Evolutionary conservation across 2,797 vertebrate species (phyloP), one percentile per base, ranked within the genome.

Genomic region (Arctocebus calabarensis): DNA sequence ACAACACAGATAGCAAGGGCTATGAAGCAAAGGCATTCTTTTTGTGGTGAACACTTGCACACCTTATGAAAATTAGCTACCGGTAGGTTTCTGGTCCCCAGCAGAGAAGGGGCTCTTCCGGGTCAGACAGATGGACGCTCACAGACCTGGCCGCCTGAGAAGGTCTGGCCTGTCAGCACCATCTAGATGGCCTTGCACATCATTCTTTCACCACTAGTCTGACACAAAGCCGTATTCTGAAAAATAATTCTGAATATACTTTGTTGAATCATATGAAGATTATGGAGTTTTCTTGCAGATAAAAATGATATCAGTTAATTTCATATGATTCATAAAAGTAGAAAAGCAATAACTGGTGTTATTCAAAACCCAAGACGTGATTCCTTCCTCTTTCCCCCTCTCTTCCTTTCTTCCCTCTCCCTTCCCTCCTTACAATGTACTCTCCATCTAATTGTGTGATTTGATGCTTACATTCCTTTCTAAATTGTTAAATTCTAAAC

Each of bases 231-330:
- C 37, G 68, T 43, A 27, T 48, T 17, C n/a, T 81, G 45, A 74
- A 95, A 87, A 81, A 32, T 32, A 78, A 48, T 66, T 85, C 78
- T 55, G 20, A 66, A 86, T 22, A 37, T 68, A 43, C 0, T 93
- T 81, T 5, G 17, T 66, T 37, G 45, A 88, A 62, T n/a, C 17
- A 29, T 27, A 78, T 23, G 16, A 78, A 93, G 94, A 34, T 19
- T 70, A 10, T 17, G 1, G 4, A 8, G 25, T 73, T 91, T 55
- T 84, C 48, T 62, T 61, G 17, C 52, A 94, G 57, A 34, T 71
- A 59, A 88, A 90, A 88, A 62, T 66, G 5, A 40, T 68, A 74
- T 62, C 25, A 52, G 9, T 83, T 83, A 95, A 96, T 88, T 88
- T 88, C 20, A 70, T 55, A 37, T 48, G 55, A 4, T 88, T 95